Base-by-base conservation (phyloP, 2,888 invertebrate genomes). In the Pachymerium ferrugineum region DNA sequence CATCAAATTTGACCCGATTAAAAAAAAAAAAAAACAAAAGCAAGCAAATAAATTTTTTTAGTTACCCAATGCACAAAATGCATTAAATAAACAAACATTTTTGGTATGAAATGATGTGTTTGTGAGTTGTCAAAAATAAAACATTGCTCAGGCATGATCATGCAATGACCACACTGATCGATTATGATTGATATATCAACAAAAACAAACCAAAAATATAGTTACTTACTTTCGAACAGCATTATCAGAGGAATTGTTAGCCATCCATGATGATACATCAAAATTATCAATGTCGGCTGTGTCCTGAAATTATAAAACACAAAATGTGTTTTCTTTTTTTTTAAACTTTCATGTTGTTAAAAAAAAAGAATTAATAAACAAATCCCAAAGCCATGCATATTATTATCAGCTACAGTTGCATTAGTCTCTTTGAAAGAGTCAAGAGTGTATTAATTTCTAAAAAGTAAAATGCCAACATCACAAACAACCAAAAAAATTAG, bases 181-280 rank as follows among this genome's bases (percentile, higher is more conserved):
- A 62, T 62, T 22, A 28, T 62, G 5, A 38, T 38, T 8, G 3
- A 3, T 3, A 54, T 54, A 10, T 19, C 19, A 54, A 54, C 10
- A 54, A 62, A 28, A 62, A 25, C 28, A 1, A 8, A 62, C n/a
- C 8, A 22, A 14, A 28, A 28, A 62, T 25, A 28, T 28, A 14
- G 4, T n/a, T 3, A 8, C 79, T 78, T 78, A 80, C 80, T 80
- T 80, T 77, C 79, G 77, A 35, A 79, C 78, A 74, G 79, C 79
- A 35, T 77, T 77, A 69, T 78, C 78, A 22, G 77, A 76, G 71
- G 79, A 78, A 73, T 77, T 77, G 33, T 78, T 78, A 77, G 77
- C 79, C 80, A 79, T 80, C 68, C 78, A 76, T 28, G 78, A 77
- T 16, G 79, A 78, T 31, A 79, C 76, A 74, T 80, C 80, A 75